Percentiles rank a stretch among this genome's conserved stretches.
These are phyloP conservation scores for Coracias cyanogaster DNA, from an alignment of 2,797 vertebrate species.

Conservation along the genomic window DNA sequence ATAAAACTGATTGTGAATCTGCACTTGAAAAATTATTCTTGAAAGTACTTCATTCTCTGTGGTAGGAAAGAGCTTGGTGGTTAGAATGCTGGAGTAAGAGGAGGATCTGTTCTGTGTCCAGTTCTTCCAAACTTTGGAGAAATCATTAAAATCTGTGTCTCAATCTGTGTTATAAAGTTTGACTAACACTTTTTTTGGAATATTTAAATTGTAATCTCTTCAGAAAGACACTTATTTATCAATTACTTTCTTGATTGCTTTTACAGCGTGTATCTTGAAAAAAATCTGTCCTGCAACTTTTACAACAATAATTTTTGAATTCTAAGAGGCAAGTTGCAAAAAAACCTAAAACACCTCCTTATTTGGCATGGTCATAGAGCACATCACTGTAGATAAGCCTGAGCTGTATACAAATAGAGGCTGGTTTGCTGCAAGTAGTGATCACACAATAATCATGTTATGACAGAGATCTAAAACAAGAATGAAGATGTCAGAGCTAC, in stretches of 20 bases:
- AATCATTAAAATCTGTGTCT: not conserved
- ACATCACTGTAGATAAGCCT: not conserved
- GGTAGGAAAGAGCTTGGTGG: conserved; percentile 1
- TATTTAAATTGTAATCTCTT: not conserved
- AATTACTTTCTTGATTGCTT: not conserved
- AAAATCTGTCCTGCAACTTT: not conserved
- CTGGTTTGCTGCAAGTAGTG: not conserved
- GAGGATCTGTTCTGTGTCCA: not conserved
- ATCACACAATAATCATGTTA: not conserved
- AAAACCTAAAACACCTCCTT: fast-evolving
- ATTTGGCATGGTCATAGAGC: not conserved
- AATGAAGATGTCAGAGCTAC: conserved; percentile 58
- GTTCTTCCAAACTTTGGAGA: not conserved
- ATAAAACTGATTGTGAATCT: not conserved
- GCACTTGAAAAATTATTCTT: not conserved
- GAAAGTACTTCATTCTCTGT: not conserved
- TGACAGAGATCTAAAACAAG: conserved; percentile 26
- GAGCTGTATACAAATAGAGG: not conserved
- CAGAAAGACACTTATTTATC: not conserved
- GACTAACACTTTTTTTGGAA: not conserved
- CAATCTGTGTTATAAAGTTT: not conserved
- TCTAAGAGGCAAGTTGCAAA: not conserved
- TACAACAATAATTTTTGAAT: not conserved
- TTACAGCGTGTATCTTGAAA: not conserved
- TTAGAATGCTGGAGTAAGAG: not conserved